These are phyloP conservation scores for Hymenochirus boettgeri DNA, from an alignment of 2,113 vertebrate species.

Conservation along the genomic window DNA sequence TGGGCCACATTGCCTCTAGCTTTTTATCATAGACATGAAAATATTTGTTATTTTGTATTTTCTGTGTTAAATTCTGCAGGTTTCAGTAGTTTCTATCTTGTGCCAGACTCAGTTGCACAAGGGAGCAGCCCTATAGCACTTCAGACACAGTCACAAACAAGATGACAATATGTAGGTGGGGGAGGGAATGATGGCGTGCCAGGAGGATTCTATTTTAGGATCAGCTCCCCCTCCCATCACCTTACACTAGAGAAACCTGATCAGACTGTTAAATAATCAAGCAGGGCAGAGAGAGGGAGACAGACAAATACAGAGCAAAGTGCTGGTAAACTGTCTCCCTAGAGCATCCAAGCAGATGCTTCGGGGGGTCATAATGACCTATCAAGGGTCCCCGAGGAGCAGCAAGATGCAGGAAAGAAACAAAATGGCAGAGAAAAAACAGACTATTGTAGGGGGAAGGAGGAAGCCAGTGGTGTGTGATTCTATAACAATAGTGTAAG, in stretches of 20 bases:
- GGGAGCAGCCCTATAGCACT: too few species aligned
- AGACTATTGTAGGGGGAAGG: too few species aligned
- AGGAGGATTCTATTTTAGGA: conserved; percentile 36
- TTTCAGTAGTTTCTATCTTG: too few species aligned
- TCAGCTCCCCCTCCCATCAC: conserved; percentile 13
- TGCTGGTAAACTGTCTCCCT: not conserved
- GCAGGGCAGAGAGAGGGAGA: conserved; percentile 25
- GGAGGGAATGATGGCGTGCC: not conserved
- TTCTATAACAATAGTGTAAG: too few species aligned
- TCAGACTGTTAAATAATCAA: conserved; percentile 57
- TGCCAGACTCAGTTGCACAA: too few species aligned
- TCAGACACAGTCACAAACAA: too few species aligned
- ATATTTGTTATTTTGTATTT: too few species aligned
- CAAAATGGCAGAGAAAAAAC: not conserved
- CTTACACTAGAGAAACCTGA: conserved; percentile 43
- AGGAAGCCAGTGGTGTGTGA: too few species aligned
- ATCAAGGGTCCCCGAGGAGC: not conserved
- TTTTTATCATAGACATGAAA: too few species aligned
- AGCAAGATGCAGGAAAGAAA: not conserved
- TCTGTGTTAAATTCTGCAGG: too few species aligned
- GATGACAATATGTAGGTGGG: not conserved
- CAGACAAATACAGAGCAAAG: not conserved
- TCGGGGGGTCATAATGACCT: conserved; percentile 5
- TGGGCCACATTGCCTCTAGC: too few species aligned
- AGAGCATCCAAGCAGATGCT: conserved; percentile 4